Percentiles rank a stretch among this genome's conserved stretches.
phyloP scores from a whole-genome alignment of 2,888 invertebrate genomes.

The Melanotus villosus region DNA sequence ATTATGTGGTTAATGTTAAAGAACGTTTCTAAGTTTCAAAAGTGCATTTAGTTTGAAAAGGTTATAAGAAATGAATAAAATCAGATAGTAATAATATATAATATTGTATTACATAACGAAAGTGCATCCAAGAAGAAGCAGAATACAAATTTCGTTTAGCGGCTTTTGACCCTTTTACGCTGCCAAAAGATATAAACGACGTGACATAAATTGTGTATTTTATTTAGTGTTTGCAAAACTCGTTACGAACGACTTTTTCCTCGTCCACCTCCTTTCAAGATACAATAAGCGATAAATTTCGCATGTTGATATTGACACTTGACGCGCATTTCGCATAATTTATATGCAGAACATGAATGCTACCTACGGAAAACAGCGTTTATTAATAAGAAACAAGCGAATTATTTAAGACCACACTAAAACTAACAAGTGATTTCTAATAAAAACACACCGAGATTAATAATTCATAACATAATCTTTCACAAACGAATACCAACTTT shows the following conservation, averaged over 20 bases:
- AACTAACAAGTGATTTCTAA: constrained; percentile 3
- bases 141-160: background rate
- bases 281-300: background rate
- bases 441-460: background rate
- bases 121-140: background rate
- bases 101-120: background rate
- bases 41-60: too few relatives aligned
- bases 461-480: constrained; percentile 6
- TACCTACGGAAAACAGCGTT: background rate
- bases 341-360: background rate
- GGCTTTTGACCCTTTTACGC: background rate
- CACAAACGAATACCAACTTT: constrained; percentile 2
- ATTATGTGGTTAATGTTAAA: too few relatives aligned
- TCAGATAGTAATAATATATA: background rate
- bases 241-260: background rate
- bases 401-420: background rate
- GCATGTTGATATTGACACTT: background rate
- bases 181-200: background rate
- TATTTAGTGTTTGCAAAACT: background rate
- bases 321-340: background rate
- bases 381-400: background rate
- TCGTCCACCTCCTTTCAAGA: background rate
- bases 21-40: too few relatives aligned
- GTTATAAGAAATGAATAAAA: too few relatives aligned
- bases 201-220: background rate